Evolutionary conservation across 2,113 vertebrate genomes (phyloP).

Genomic region (Antechinus flavipes): DNA sequence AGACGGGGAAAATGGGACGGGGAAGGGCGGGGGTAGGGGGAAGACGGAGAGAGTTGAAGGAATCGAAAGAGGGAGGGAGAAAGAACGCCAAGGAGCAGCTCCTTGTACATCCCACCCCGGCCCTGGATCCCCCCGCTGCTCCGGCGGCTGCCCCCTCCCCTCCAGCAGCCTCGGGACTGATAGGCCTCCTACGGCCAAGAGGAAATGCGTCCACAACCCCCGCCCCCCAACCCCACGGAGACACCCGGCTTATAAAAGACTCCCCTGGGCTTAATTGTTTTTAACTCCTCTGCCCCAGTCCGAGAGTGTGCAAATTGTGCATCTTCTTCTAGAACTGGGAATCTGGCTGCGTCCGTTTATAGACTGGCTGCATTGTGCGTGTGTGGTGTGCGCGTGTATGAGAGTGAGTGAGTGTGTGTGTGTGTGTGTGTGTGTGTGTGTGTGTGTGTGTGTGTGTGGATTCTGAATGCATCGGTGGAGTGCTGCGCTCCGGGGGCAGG

Average conservation of each 20-base stretch:
- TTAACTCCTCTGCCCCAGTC: not conserved
- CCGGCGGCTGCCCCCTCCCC: constrained; percentile 24
- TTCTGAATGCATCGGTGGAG: not conserved
- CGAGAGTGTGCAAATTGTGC: not conserved
- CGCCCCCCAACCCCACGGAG: not conserved
- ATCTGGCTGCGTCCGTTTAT: not conserved
- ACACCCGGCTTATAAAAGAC: not conserved
- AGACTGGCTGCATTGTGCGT: not conserved
- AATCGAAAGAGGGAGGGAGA: not conserved
- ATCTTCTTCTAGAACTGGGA: not conserved
- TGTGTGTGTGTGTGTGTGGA: not conserved
- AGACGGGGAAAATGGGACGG: not conserved
- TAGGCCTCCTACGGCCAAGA: not conserved
- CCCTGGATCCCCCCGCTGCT: not conserved
- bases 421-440: not conserved
- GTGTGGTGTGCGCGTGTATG: not conserved
- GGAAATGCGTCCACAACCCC: not conserved
- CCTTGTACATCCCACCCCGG: not conserved
- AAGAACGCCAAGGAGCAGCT: not conserved
- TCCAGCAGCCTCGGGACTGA: not conserved
- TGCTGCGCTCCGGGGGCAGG: not conserved
- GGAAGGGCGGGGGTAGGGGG: not conserved
- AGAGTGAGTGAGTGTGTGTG: not conserved
- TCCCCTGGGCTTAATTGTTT: not conserved
- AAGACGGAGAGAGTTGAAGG: not conserved